Percentiles rank a stretch among this genome's conserved stretches.
Conservation (phyloP, 2,888 invertebrate species). For the Catocala fraxini region DNA sequence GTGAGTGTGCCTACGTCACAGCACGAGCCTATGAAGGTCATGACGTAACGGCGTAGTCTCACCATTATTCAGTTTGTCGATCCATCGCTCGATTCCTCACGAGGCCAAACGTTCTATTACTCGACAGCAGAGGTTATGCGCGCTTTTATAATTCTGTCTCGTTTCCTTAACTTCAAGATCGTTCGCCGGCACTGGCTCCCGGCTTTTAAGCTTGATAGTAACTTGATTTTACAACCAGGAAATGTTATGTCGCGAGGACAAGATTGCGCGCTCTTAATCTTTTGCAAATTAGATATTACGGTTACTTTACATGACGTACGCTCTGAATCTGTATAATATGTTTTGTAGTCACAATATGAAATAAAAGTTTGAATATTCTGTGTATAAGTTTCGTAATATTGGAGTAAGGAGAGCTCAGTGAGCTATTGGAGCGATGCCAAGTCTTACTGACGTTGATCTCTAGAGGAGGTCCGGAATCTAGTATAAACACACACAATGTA, state of each 20-base stretch:
- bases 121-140: slow-evolving; percentile 67
- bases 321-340: slow-evolving; percentile 9
- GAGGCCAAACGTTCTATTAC: slow-evolving; percentile 76
- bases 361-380: slow-evolving; percentile 38
- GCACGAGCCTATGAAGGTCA: slow-evolving; percentile 78
- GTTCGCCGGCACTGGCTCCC: slow-evolving; percentile 52
- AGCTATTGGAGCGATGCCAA: slow-evolving; percentile 64
- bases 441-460: slow-evolving; percentile 54
- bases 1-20: slow-evolving; percentile 77
- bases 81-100: slow-evolving; percentile 75
- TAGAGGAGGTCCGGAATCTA: slow-evolving; percentile 39
- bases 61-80: slow-evolving; percentile 78
- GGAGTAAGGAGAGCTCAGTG: slow-evolving; percentile 50
- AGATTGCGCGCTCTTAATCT: slow-evolving; percentile 55
- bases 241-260: slow-evolving; percentile 42
- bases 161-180: slow-evolving; percentile 65
- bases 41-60: slow-evolving; percentile 79
- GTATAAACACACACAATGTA: slow-evolving; percentile 36
- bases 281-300: slow-evolving; percentile 52
- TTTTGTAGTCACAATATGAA: slow-evolving; percentile 17
- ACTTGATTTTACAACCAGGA: slow-evolving; percentile 64
- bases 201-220: slow-evolving; percentile 54
- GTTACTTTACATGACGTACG: slow-evolving; percentile 20
- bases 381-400: slow-evolving; percentile 56
- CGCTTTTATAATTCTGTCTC: slow-evolving; percentile 66